Evolutionary conservation across 2,888 invertebrate species (phyloP).

Genomic region (Dryadula phaetusa): DNA sequence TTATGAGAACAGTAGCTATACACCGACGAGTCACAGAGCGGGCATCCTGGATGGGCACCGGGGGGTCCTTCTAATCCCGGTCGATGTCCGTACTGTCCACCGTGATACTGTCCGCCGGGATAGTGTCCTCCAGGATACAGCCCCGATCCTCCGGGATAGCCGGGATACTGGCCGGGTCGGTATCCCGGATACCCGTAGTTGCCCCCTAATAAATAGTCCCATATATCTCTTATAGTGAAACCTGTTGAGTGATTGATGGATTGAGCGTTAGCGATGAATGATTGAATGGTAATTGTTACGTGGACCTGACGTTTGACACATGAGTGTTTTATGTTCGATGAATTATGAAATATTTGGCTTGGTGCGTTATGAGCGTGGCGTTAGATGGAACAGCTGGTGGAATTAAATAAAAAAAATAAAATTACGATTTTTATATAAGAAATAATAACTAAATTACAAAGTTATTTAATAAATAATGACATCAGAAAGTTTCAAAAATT

Average conservation of each 20-base stretch:
- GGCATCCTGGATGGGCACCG: constrained; percentile 85
- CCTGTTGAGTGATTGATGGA: constrained; percentile 60
- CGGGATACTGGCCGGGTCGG: constrained; percentile 53
- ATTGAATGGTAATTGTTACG: constrained; percentile 25
- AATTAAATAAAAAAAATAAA: not conserved
- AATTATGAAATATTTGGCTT: constrained; percentile 19
- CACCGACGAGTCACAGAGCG: constrained; percentile 90
- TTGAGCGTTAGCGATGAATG: constrained; percentile 36
- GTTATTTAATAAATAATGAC: too few species aligned
- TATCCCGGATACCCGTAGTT: constrained; percentile 58
- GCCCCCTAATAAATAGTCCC: constrained; percentile 78
- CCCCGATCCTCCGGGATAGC: constrained; percentile 51
- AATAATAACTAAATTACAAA: too few species aligned
- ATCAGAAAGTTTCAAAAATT: too few species aligned
- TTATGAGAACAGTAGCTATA: constrained; percentile 91
- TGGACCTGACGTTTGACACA: constrained; percentile 20
- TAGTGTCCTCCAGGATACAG: constrained; percentile 50
- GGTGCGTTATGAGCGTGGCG: constrained; percentile 3
- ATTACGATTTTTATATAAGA: too few species aligned
- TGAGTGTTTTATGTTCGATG: constrained; percentile 21
- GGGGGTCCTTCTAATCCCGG: constrained; percentile 67
- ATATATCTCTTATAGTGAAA: constrained; percentile 78
- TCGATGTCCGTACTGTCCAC: constrained; percentile 42
- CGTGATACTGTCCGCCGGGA: constrained; percentile 52
- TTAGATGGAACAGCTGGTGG: not conserved